Base-by-base conservation (phyloP, 1,140 invertebrate species). In the Plutomurus gul region DNA sequence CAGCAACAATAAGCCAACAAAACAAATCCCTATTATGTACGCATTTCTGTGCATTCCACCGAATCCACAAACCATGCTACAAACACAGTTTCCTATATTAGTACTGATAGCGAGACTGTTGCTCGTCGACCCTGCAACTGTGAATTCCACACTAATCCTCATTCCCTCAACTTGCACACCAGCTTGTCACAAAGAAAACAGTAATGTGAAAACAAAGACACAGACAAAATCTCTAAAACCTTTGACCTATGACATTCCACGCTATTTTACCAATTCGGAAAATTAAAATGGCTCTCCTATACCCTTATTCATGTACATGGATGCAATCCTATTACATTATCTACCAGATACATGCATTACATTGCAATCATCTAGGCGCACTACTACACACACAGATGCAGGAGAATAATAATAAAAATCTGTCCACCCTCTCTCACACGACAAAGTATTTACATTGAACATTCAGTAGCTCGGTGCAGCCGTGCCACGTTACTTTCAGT, bases 21-120 rank as follows among this genome's bases (percentile, higher is more conserved):
- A 71, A 72, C 70, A 72, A 20, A 72, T 40, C 65, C 65, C 22
- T 20, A 40, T 72, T 72, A 43, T 22, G 36, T 37, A 22, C 30
- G 37, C 18, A 43, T 72, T 72, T 72, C 70, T 37, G 36, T 40
- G 11, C 70, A 72, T 72, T 72, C 70, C 70, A 40, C 20, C 70
- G 39, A 71, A 71, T 71, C 33, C 65, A 71, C 27, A 60, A 60
- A 60, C 8, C n/a, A 8, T 49, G 18, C 3, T n/a, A n/a, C n/a
- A n/a, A n/a, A n/a, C n/a, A n/a, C n/a, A n/a, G n/a, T n/a, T n/a
- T n/a, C n/a, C n/a, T n/a, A n/a, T n/a, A n/a, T n/a, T n/a, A n/a
- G n/a, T n/a, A n/a, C n/a, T n/a, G n/a, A n/a, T n/a, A n/a, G n/a
- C n/a, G n/a, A n/a, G n/a, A n/a, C n/a, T n/a, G n/a, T n/a, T n/a